Evolutionary conservation across 2,888 invertebrate species (phyloP).

Genomic region (Tethea ocularis): DNA sequence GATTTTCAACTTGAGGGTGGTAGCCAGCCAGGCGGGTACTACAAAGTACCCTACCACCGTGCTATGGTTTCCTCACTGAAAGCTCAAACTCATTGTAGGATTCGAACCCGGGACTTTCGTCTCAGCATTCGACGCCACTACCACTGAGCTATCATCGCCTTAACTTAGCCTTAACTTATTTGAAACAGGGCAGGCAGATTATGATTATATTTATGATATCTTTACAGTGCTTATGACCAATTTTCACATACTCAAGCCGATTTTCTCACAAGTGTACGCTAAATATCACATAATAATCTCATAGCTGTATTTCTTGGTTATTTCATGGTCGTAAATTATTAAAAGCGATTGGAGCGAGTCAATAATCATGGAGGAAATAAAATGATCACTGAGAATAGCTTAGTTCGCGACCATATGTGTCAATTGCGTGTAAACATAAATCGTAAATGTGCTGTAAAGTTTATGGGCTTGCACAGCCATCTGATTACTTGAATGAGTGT

Average conservation of each 20-base stretch:
- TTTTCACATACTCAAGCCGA: neutral
- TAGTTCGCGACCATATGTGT: neutral
- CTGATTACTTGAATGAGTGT: neutral
- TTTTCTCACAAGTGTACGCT: neutral
- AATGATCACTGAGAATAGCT: conserved; percentile 1
- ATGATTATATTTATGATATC: neutral
- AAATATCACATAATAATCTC: neutral
- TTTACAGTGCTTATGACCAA: neutral
- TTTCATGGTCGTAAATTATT: conserved; percentile 1
- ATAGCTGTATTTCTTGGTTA: neutral
- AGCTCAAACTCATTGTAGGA: no score
- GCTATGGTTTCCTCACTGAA: no score
- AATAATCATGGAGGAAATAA: neutral
- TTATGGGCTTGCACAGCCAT: neutral
- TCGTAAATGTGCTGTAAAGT: neutral
- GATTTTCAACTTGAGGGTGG: no score
- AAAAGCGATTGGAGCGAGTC: neutral
- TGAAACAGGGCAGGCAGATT: no score
- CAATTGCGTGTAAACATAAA: neutral
- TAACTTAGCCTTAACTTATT: no score
- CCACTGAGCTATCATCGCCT: no score
- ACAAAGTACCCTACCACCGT: no score
- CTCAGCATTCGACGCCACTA: no score
- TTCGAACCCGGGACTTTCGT: no score
- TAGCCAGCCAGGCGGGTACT: no score